Conservation (phyloP, 2,888 invertebrate genomes). For the Protodeltote pygarga region DNA sequence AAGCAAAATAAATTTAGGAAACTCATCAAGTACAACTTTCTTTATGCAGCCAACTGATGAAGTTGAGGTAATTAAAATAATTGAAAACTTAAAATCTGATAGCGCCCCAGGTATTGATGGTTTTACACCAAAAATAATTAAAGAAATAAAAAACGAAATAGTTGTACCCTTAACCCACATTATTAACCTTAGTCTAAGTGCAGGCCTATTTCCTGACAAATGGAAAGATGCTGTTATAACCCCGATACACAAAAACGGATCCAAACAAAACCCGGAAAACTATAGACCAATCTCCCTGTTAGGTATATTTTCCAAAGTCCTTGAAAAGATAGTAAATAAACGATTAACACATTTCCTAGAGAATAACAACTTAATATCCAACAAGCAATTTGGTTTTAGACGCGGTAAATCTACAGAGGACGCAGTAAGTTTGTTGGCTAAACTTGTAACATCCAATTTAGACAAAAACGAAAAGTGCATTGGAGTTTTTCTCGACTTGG, state of each 20-base stretch:
- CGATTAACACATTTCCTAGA: too few species aligned
- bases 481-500: too few species aligned
- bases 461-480: too few species aligned
- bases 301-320: neutral
- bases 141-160: neutral
- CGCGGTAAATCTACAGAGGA: too few species aligned
- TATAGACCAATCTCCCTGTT: slow-evolving; percentile 1
- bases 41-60: neutral
- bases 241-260: neutral
- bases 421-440: too few species aligned
- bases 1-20: neutral
- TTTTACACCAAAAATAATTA: neutral
- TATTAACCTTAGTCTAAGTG: neutral
- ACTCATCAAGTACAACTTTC: too few species aligned
- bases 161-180: neutral
- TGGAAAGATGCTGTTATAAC: slow-evolving; percentile 1
- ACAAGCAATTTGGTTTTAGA: too few species aligned
- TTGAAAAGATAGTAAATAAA: too few species aligned
- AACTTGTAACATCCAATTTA: too few species aligned
- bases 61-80: neutral
- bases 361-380: too few species aligned
- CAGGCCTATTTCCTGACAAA: neutral
- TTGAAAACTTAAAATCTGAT: neutral
- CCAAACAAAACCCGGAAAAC: neutral
- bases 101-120: neutral